Percentiles rank a stretch among this genome's conserved stretches.
Evolutionary conservation across 2,888 invertebrate species (phyloP).

Genomic region (Platycheirus albimanus): DNA sequence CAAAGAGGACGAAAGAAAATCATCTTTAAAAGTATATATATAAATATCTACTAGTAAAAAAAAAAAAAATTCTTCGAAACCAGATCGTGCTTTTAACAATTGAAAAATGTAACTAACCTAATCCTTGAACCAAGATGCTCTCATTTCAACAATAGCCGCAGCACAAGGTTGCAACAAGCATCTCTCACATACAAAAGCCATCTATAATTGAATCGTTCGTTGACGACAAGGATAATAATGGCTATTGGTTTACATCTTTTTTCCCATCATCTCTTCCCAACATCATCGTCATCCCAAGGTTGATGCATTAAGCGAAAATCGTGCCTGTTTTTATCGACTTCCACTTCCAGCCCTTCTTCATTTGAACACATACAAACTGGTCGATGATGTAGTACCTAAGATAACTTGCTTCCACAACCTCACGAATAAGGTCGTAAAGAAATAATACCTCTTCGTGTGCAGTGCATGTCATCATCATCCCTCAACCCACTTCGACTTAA

Average conservation of each 20-base stretch:
- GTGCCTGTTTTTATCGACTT: constrained; percentile 37
- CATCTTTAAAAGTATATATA: neutral
- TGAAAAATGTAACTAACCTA: constrained; percentile 59
- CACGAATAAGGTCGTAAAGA: constrained; percentile 50
- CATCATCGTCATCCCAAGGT: constrained; percentile 17
- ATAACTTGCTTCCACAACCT: no score
- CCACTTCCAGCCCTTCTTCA: constrained; percentile 9
- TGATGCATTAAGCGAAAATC: constrained; percentile 38
- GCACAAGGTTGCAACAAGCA: constrained; percentile 35
- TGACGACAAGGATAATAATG: constrained; percentile 64
- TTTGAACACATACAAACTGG: neutral
- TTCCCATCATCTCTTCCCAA: neutral
- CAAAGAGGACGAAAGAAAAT: neutral
- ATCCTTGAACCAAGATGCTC: constrained; percentile 42
- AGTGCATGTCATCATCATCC: constrained; percentile 19
- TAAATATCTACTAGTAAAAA: no score
- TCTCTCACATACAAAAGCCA: constrained; percentile 14
- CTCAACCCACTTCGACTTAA: neutral
- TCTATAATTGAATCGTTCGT: constrained; percentile 68
- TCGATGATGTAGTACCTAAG: neutral
- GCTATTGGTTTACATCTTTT: constrained; percentile 48
- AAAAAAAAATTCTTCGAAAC: constrained; percentile 9
- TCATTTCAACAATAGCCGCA: constrained; percentile 30
- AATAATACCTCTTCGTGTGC: constrained; percentile 20
- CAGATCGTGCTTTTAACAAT: constrained; percentile 39